A percentile compares a stretch with the other conserved stretches of the same genome.
Conservation (phyloP, 2,888 invertebrate species). For the Drosophila parthenogenetica region DNA sequence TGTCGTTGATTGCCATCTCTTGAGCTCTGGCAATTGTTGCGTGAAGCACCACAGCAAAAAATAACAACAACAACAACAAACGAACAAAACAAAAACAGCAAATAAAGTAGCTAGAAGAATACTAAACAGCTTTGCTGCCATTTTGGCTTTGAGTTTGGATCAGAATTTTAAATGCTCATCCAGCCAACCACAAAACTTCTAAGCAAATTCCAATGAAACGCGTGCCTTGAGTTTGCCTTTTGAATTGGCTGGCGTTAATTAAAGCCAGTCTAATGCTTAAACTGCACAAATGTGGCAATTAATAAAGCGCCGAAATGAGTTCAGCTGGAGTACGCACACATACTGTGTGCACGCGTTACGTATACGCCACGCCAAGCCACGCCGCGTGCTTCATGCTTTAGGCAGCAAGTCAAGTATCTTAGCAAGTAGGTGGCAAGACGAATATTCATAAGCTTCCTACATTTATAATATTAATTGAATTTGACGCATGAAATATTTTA, state of each 20-base stretch:
- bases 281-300: constrained; percentile 68
- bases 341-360: constrained; percentile 35
- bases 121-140: constrained; percentile 67
- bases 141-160: constrained; percentile 52
- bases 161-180: constrained; percentile 51
- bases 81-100: constrained; percentile 10
- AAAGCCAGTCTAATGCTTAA: constrained; percentile 53
- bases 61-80: not conserved
- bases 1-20: constrained; percentile 69
- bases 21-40: constrained; percentile 62
- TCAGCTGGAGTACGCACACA: constrained; percentile 12
- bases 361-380: constrained; percentile 59
- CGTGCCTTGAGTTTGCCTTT: constrained; percentile 29
- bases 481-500: constrained; percentile 76
- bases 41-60: constrained; percentile 46
- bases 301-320: constrained; percentile 52
- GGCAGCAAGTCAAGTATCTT: constrained; percentile 59
- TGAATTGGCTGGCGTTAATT: constrained; percentile 50
- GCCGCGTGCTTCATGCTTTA: constrained; percentile 33
- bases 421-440: constrained; percentile 33
- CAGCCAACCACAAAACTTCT: constrained; percentile 32
- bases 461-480: constrained; percentile 81
- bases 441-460: constrained; percentile 66
- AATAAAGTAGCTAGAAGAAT: constrained; percentile 44
- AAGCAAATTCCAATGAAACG: constrained; percentile 35